Percentiles rank a stretch among this genome's conserved stretches.
These are phyloP conservation scores for Nebria salina DNA, from an alignment of 2,888 invertebrate genomes.

Conservation along the genomic window DNA sequence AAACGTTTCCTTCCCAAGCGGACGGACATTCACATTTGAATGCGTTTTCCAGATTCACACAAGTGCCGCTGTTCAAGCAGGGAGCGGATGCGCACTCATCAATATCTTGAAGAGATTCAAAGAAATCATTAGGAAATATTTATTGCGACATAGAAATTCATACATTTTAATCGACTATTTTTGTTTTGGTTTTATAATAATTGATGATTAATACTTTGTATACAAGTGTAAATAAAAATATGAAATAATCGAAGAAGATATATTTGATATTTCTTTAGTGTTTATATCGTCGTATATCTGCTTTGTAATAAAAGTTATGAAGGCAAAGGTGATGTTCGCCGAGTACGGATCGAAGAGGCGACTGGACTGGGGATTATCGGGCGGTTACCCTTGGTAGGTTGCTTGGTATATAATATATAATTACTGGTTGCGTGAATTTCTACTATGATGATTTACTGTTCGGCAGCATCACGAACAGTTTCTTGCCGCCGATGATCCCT, in stretches of 20 bases:
- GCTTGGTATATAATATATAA: slow-evolving; percentile 12
- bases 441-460: slow-evolving; percentile 25
- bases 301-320: not conserved
- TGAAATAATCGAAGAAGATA: not conserved
- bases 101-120: slow-evolving; percentile 68
- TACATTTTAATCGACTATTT: too few species aligned
- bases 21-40: slow-evolving; percentile 88
- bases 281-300: slow-evolving; percentile 1
- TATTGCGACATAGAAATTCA: too few species aligned
- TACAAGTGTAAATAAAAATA: too few species aligned
- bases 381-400: slow-evolving; percentile 1
- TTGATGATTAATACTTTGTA: too few species aligned
- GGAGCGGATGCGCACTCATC: slow-evolving; percentile 92
- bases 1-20: slow-evolving; percentile 88
- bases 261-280: not conserved
- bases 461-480: slow-evolving; percentile 6
- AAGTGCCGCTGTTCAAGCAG: slow-evolving; percentile 90
- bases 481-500: not conserved
- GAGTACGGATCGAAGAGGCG: not conserved
- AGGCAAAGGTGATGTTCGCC: not conserved
- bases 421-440: slow-evolving; percentile 19
- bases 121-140: not conserved
- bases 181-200: too few species aligned
- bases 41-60: slow-evolving; percentile 84
- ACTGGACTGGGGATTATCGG: not conserved